Evolutionary conservation across 2,888 invertebrate species (phyloP).

Genomic region (Acanthoscelides obtectus): DNA sequence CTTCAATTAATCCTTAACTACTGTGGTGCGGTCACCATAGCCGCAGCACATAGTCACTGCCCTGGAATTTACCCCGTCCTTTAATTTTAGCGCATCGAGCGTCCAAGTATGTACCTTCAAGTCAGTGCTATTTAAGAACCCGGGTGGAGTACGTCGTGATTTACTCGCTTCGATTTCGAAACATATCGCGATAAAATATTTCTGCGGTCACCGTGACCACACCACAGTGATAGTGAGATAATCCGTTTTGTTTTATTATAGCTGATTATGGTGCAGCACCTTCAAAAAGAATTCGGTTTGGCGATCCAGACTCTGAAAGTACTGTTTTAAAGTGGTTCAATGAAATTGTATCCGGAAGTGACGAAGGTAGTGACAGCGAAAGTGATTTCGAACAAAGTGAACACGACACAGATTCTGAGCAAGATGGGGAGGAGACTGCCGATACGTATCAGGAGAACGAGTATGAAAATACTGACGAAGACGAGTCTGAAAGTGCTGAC

Average conservation of each 20-base stretch:
- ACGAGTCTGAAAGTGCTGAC: background rate
- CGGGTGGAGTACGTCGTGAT: no score
- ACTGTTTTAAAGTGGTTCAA: background rate
- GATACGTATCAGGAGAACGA: background rate
- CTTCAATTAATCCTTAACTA: no score
- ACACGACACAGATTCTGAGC: slow-evolving; percentile 4
- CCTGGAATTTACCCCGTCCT: no score
- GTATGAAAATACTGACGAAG: background rate
- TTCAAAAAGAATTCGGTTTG: slow-evolving; percentile 4
- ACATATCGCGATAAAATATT: no score
- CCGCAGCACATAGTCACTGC: no score
- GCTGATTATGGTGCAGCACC: slow-evolving; percentile 1
- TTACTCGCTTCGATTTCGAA: no score
- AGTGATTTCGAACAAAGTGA: slow-evolving; percentile 2
- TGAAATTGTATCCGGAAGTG: background rate
- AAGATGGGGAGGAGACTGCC: background rate
- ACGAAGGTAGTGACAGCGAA: background rate
- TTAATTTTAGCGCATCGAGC: no score
- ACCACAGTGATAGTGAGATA: no score
- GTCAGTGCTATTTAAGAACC: no score
- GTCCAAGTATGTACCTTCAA: no score
- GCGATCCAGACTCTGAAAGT: slow-evolving; percentile 1
- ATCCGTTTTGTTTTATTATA: background rate
- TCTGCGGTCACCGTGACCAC: no score
- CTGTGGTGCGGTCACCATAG: no score